A percentile compares a stretch with the other conserved stretches of the same genome.
phyloP scores from a whole-genome alignment of 2,888 invertebrate species.

The Acrocyrtus sp. region DNA sequence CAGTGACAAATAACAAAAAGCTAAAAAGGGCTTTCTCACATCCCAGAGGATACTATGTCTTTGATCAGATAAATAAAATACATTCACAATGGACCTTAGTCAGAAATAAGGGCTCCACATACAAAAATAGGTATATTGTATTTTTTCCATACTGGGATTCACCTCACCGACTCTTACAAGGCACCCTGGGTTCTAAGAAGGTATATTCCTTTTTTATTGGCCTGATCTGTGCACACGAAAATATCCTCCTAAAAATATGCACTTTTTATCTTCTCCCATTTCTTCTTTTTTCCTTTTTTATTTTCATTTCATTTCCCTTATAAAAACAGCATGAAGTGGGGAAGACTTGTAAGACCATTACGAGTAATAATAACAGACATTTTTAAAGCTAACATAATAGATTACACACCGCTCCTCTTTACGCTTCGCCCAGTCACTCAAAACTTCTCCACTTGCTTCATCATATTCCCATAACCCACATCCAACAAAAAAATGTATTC shows the following conservation, averaged over 20 bases:
- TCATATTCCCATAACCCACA: neutral
- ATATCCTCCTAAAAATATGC: neutral
- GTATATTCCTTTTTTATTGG: too few relatives aligned
- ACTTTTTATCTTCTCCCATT: neutral
- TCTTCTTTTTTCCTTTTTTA: constrained; percentile 1
- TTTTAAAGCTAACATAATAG: constrained; percentile 50
- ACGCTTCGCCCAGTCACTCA: constrained; percentile 6
- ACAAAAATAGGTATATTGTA: neutral
- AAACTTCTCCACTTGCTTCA: neutral
- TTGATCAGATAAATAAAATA: constrained; percentile 19
- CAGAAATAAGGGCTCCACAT: constrained; percentile 16
- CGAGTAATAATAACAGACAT: constrained; percentile 44
- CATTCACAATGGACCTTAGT: constrained; percentile 44
- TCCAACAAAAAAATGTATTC: too few relatives aligned
- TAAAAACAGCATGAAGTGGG: constrained; percentile 13
- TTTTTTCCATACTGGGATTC: neutral
- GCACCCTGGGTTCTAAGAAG: constrained; percentile 35
- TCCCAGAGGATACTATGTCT: neutral
- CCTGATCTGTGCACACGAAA: too few relatives aligned
- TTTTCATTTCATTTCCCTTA: constrained; percentile 35
- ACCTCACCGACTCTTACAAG: constrained; percentile 23
- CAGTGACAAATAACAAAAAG: constrained; percentile 18
- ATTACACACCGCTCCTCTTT: constrained; percentile 36
- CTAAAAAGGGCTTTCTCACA: neutral
- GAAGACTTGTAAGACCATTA: constrained; percentile 32